phyloP scores from a whole-genome alignment of 2,797 vertebrate species.

The Petrocephalus sullivani region DNA sequence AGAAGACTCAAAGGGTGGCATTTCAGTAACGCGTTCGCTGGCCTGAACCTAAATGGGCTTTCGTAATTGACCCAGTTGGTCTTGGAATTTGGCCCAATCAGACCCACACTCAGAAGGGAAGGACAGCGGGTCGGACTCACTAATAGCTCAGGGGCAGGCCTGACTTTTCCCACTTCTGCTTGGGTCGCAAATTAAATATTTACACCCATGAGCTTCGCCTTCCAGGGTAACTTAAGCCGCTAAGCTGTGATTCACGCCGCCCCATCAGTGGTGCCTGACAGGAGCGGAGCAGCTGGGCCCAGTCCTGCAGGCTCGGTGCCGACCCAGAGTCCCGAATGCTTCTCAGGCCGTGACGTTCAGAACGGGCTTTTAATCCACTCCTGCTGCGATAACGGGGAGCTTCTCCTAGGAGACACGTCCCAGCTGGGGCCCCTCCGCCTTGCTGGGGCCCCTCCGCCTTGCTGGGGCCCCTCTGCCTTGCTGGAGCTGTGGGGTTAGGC shows the following conservation, averaged over 20 bases:
- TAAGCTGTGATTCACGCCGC: background rate
- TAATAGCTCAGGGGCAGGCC: background rate
- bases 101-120: background rate
- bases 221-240: conserved; percentile 11
- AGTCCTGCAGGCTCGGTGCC: background rate
- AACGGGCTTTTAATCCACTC: background rate
- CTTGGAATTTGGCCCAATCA: background rate
- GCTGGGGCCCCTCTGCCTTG: background rate
- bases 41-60: background rate
- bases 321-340: background rate
- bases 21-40: background rate
- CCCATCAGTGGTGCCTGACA: background rate
- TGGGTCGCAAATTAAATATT: conserved; percentile 1
- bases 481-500: background rate
- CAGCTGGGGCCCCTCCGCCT: background rate
- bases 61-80: background rate
- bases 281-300: background rate
- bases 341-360: background rate
- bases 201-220: background rate
- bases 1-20: background rate
- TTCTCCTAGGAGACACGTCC: background rate
- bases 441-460: background rate
- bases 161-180: background rate
- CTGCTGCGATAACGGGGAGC: background rate
- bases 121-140: background rate